These are phyloP conservation scores for Chamaetylas fuelleborni DNA, from an alignment of 2,113 vertebrate species.

Conservation along the genomic window DNA sequence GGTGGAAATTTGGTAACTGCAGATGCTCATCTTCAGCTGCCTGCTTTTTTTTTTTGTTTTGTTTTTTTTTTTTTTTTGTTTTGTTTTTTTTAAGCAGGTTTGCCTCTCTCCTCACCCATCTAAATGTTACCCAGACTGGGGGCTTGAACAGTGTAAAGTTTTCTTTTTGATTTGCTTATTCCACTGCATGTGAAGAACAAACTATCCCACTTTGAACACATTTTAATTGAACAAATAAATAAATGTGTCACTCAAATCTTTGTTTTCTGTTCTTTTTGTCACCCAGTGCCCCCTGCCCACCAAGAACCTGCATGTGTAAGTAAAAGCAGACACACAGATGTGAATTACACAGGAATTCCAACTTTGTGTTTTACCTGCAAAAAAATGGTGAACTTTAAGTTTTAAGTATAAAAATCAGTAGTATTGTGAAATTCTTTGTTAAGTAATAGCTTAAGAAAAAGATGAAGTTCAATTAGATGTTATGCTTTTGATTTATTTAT, in stretches of 20 bases:
- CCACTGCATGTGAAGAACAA: background rate
- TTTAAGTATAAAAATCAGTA: too few species aligned
- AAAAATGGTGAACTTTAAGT: too few species aligned
- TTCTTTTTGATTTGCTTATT: background rate
- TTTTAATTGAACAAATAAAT: background rate
- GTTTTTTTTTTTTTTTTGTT: too few species aligned
- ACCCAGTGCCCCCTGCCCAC: background rate
- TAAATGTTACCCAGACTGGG: background rate
- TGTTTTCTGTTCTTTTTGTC: background rate
- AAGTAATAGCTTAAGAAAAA: too few species aligned
- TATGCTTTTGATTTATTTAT: too few species aligned
- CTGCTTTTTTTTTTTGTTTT: background rate
- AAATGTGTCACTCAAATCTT: background rate
- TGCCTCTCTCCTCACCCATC: background rate
- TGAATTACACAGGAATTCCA: too few species aligned
- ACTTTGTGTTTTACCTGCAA: too few species aligned
- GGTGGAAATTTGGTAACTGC: constrained; percentile 38
- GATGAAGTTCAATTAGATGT: too few species aligned
- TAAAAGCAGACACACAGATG: too few species aligned
- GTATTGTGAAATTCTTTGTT: too few species aligned
- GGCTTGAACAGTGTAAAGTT: background rate
- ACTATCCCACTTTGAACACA: background rate
- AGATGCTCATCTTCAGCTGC: constrained; percentile 47
- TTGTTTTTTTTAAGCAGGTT: background rate
- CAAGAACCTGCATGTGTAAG: background rate